Evolutionary conservation across 1,140 invertebrate species (phyloP), one percentile per base, ranked within the genome.

Genomic region (Conus ventricosus): DNA sequence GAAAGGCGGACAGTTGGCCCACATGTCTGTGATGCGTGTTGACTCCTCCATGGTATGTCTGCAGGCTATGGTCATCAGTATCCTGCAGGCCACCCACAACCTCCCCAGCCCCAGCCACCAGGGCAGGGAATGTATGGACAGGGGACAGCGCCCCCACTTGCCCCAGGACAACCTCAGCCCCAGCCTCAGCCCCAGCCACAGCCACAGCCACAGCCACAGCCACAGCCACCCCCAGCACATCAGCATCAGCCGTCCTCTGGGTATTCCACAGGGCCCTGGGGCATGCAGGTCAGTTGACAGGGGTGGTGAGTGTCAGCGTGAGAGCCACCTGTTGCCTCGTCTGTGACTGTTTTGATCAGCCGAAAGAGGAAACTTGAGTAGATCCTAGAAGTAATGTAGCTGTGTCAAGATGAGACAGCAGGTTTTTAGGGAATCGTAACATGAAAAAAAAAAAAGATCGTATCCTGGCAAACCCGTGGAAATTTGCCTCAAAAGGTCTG

Each of bases 61-160:
- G 80, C 23, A 87, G 39, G 85, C 89, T 85, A 87, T 78, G 81
- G 87, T 23, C 87, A 88, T 23, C 87, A 88, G 57, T 87, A 87
- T 54, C 91, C 91, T n/a, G 39, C 85, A 63, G 89, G 80, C 23
- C 80, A 87, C 60, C 91, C 88, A 39, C 92, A 90, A 23, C 89
- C 86, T 20, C 60, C 53, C 17, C 80, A 87, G 80, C 91, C 86
- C 20, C 92, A 89, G 27, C 86, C 71, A 15, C 83, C 86, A 53
- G 53, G 54, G 25, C 82, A 60, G 57, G 87, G 75, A 23, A 78
- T 87, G 71, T 87, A 87, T 54, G 53, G 20, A 51, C 85, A 78
- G 67, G 54, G 85, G 51, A 87, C 54, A 60, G 85, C 83, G 60
- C 25, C 53, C 82, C 54, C 85, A 80, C 8, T 51, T 84, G 17